Conservation (phyloP, 1,140 invertebrate genomes). For the Bilobella aurantiaca region DNA sequence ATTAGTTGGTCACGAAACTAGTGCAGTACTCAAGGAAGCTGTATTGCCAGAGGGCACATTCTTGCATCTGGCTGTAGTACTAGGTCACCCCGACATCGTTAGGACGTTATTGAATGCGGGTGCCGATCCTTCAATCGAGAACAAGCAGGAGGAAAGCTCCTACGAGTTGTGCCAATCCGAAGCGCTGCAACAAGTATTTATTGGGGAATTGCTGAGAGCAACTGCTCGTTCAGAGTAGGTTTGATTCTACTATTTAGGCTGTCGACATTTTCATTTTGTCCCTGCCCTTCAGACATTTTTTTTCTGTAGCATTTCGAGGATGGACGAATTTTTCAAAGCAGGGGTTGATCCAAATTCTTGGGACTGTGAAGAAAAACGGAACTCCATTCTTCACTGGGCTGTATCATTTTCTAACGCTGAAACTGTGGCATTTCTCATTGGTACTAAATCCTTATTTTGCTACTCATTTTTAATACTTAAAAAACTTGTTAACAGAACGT, state of each 20-base stretch:
- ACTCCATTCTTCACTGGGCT: slow-evolving; percentile 33
- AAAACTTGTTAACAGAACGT: slow-evolving; percentile 14
- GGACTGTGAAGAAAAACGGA: slow-evolving; percentile 33
- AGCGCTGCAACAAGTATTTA: slow-evolving; percentile 48
- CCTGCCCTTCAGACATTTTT: too few relatives aligned
- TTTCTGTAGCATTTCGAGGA: slow-evolving; percentile 42
- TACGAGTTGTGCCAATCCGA: slow-evolving; percentile 47
- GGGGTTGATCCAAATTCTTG: slow-evolving; percentile 32
- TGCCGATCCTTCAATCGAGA: slow-evolving; percentile 50
- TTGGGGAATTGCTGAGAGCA: slow-evolving; percentile 53
- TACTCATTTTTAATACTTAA: neutral
- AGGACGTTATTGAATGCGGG: slow-evolving; percentile 49
- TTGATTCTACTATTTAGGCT: neutral
- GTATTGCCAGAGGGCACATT: slow-evolving; percentile 51
- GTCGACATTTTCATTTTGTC: neutral
- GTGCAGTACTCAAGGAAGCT: slow-evolving; percentile 46
- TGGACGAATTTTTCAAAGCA: slow-evolving; percentile 36
- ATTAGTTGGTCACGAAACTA: slow-evolving; percentile 37
- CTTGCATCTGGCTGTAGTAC: slow-evolving; percentile 52
- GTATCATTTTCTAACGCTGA: slow-evolving; percentile 30
- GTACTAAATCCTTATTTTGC: slow-evolving; percentile 13
- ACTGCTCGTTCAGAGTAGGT: slow-evolving; percentile 54
- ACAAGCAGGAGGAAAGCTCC: slow-evolving; percentile 48
- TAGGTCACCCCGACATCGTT: slow-evolving; percentile 47
- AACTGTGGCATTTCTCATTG: slow-evolving; percentile 29